phyloP scores from a whole-genome alignment of 2,888 invertebrate species.

The Aelia acuminata region DNA sequence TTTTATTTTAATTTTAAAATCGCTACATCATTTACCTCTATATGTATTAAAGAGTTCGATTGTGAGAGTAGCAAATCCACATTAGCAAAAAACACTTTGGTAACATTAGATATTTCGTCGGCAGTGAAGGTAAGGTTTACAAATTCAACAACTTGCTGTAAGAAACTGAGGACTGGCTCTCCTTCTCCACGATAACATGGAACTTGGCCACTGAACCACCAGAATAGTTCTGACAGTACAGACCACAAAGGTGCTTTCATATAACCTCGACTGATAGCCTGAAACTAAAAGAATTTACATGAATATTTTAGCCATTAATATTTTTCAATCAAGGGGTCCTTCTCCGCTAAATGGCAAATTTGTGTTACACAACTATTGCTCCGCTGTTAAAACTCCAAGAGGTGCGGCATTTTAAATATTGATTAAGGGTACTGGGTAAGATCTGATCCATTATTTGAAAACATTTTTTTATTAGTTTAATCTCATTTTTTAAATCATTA shows the following conservation, averaged over 20 bases:
- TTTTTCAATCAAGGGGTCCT: too few species aligned
- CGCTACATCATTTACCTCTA: slow-evolving; percentile 76
- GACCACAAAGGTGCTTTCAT: slow-evolving; percentile 75
- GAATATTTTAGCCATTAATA: not conserved
- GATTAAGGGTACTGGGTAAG: too few species aligned
- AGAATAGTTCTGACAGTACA: slow-evolving; percentile 73
- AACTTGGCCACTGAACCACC: slow-evolving; percentile 67
- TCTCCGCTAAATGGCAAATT: too few species aligned
- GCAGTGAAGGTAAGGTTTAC: slow-evolving; percentile 70
- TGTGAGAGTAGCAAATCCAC: slow-evolving; percentile 78
- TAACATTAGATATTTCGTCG: slow-evolving; percentile 72
- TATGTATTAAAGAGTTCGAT: slow-evolving; percentile 79
- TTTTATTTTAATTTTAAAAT: too few species aligned
- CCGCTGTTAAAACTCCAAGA: too few species aligned
- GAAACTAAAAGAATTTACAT: slow-evolving; percentile 70
- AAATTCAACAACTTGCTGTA: slow-evolving; percentile 75
- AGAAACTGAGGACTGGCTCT: slow-evolving; percentile 74
- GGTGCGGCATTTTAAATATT: too few species aligned
- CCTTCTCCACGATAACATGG: slow-evolving; percentile 73
- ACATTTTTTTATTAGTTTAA: too few species aligned
- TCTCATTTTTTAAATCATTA: too few species aligned
- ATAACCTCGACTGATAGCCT: slow-evolving; percentile 75
- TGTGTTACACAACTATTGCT: too few species aligned
- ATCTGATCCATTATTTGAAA: too few species aligned
- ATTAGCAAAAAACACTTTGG: slow-evolving; percentile 75